phyloP scores from a whole-genome alignment of 2,113 vertebrate genomes.

The Megalops atlanticus region DNA sequence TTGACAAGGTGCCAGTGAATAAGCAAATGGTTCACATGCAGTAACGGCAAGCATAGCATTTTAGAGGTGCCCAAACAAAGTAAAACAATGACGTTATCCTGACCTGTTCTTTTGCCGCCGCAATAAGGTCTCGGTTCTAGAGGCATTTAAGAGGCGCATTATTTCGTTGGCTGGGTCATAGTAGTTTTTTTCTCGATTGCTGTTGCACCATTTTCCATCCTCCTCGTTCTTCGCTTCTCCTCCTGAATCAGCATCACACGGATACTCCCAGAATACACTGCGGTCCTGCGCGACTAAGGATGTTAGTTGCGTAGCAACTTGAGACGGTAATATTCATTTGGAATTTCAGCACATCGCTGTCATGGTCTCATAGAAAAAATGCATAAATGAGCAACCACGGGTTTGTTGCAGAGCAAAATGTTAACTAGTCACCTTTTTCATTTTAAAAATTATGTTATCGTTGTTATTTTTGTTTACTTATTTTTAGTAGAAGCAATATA shows the following conservation, averaged over 20 bases:
- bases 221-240: conserved; percentile 46
- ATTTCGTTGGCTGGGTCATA: conserved; percentile 42
- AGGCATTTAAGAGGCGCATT: conserved; percentile 36
- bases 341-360: neutral
- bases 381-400: neutral
- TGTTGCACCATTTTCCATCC: conserved; percentile 50
- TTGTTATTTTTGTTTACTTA: too few species aligned
- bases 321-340: conserved; percentile 13
- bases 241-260: conserved; percentile 54
- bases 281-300: conserved; percentile 41
- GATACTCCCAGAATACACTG: conserved; percentile 53
- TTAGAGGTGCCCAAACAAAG: neutral
- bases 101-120: conserved; percentile 50
- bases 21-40: conserved; percentile 28
- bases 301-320: conserved; percentile 53
- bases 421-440: too few species aligned
- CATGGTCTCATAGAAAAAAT: conserved; percentile 9
- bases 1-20: conserved; percentile 45
- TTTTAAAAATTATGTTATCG: too few species aligned
- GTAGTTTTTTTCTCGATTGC: conserved; percentile 39
- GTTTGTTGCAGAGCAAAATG: too few species aligned
- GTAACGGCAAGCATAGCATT: conserved; percentile 2
- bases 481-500: too few species aligned
- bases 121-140: conserved; percentile 35
- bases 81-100: conserved; percentile 14